Percentiles rank a stretch among this genome's conserved stretches.
phyloP scores from a whole-genome alignment of 2,888 invertebrate genomes.

The Synanthedon myopaeformis region DNA sequence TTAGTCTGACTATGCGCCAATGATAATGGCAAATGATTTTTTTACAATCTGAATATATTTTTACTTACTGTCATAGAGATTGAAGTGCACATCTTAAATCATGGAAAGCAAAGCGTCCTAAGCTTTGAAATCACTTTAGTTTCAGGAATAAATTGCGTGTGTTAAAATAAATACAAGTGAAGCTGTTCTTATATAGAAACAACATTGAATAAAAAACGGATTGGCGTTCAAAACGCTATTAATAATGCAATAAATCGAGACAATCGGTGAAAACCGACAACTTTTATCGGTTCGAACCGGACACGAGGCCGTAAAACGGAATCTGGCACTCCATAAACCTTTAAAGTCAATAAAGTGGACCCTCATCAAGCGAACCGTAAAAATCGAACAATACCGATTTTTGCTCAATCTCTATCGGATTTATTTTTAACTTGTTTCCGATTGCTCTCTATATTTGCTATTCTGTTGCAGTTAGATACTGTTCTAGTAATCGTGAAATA shows the following conservation, averaged over 20 bases:
- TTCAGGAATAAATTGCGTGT: no score
- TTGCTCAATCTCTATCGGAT: constrained; percentile 6
- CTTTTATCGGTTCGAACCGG: constrained; percentile 28
- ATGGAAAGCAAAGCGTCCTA: no score
- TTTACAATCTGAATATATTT: no score
- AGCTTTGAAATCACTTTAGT: no score
- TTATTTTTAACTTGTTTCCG: no score
- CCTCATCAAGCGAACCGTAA: constrained; percentile 40
- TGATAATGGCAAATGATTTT: no score
- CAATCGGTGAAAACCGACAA: constrained; percentile 22
- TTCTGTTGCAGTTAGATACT: constrained; percentile 3
- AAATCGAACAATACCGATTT: constrained; percentile 39
- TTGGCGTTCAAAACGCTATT: neutral
- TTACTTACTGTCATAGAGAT: no score
- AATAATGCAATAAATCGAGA: constrained; percentile 12
- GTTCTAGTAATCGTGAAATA: no score
- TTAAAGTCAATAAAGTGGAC: constrained; percentile 53
- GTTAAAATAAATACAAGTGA: no score
- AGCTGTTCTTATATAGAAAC: no score
- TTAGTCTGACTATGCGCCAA: no score
- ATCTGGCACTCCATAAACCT: constrained; percentile 48
- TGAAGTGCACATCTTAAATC: no score
- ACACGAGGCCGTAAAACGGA: constrained; percentile 35
- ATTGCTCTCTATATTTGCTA: neutral
- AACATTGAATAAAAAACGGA: neutral